These are phyloP conservation scores for Cryptophagus acutangulus DNA, from an alignment of 2,888 invertebrate species.

Conservation along the genomic window DNA sequence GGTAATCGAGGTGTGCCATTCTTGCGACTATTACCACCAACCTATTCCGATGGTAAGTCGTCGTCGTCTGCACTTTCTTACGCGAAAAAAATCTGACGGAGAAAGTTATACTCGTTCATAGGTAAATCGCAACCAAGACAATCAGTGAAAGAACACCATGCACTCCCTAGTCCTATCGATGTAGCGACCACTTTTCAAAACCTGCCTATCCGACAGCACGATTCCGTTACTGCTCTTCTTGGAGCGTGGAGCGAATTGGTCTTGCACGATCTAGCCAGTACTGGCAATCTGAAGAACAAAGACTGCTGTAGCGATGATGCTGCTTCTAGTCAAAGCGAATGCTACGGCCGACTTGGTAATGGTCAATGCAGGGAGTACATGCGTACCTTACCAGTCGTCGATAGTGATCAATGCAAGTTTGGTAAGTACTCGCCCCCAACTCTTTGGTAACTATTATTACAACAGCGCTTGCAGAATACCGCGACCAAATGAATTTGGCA, in stretches of 20 bases:
- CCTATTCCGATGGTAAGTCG: constrained; percentile 68
- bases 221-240: constrained; percentile 70
- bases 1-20: constrained; percentile 76
- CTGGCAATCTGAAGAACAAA: constrained; percentile 56
- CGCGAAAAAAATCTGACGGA: neutral
- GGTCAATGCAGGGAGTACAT: constrained; percentile 61
- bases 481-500: constrained; percentile 82
- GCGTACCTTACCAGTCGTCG: constrained; percentile 64
- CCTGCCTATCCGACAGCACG: constrained; percentile 58
- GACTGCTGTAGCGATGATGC: constrained; percentile 45
- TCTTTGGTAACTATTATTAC: neutral
- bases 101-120: constrained; percentile 29
- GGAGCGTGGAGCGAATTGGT: constrained; percentile 78
- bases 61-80: neutral
- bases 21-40: constrained; percentile 64
- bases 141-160: constrained; percentile 53
- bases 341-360: constrained; percentile 50
- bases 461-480: constrained; percentile 50
- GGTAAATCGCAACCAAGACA: constrained; percentile 51
- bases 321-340: constrained; percentile 52
- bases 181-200: constrained; percentile 57
- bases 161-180: constrained; percentile 58
- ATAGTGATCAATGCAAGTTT: constrained; percentile 58
- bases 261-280: constrained; percentile 65
- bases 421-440: constrained; percentile 48